A percentile compares a stretch with the other conserved stretches of the same genome.
Evolutionary conservation across 35 echinoderm and acorn worm species (phyloP).

Genomic region (Eucidaris tribuloides): DNA sequence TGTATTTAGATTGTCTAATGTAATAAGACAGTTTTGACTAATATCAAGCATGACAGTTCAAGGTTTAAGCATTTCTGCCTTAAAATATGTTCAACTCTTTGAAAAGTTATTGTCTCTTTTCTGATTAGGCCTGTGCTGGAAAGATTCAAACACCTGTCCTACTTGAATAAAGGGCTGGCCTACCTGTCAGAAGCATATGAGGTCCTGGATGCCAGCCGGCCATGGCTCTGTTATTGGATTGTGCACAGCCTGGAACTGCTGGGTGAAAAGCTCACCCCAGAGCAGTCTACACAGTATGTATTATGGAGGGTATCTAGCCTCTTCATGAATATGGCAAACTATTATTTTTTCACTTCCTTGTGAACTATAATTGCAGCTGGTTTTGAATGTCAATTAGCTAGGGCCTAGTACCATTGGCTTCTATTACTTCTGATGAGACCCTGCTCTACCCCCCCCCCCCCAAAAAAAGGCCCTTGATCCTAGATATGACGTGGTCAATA

Average conservation of each 20-base stretch:
- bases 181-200: slow-evolving; percentile 83
- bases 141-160: slow-evolving; percentile 73
- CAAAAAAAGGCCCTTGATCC: too few relatives aligned
- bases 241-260: slow-evolving; percentile 80
- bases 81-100: neutral
- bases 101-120: neutral
- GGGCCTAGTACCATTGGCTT: too few relatives aligned
- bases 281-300: neutral
- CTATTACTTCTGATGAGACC: too few relatives aligned
- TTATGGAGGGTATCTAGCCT: too few relatives aligned
- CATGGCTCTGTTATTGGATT: slow-evolving; percentile 98
- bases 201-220: slow-evolving; percentile 88
- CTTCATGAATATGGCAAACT: too few relatives aligned
- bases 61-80: neutral
- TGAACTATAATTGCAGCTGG: too few relatives aligned
- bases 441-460: too few relatives aligned
- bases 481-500: too few relatives aligned
- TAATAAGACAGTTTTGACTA: neutral
- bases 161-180: slow-evolving; percentile 80
- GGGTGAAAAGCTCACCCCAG: slow-evolving; percentile 45
- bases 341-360: too few relatives aligned
- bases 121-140: slow-evolving; percentile 81
- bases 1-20: too few relatives aligned
- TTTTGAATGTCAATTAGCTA: too few relatives aligned
- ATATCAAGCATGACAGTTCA: neutral